These are phyloP conservation scores for Hirtodrosophila confusa DNA, from an alignment of 2,888 invertebrate species.

Conservation along the genomic window DNA sequence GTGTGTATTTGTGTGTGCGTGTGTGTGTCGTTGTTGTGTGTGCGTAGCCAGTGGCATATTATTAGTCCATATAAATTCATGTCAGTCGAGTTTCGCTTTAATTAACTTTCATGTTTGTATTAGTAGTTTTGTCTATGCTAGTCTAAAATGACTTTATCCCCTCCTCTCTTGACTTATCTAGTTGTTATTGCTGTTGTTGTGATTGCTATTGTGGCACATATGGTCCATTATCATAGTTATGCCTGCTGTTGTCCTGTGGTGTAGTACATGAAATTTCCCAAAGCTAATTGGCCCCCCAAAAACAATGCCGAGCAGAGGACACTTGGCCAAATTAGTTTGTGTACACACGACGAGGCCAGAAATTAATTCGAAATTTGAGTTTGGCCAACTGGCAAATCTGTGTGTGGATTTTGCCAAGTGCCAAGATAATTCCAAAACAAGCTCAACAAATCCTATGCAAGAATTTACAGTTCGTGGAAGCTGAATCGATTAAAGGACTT, in stretches of 20 bases:
- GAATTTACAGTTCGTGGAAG: slow-evolving; percentile 14
- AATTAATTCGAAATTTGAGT: slow-evolving; percentile 55
- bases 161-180: not conserved
- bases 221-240: slow-evolving; percentile 38
- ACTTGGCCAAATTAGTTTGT: slow-evolving; percentile 48
- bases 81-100: slow-evolving; percentile 76
- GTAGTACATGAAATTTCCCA: slow-evolving; percentile 38
- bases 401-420: slow-evolving; percentile 39
- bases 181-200: slow-evolving; percentile 2
- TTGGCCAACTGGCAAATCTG: slow-evolving; percentile 38
- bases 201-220: slow-evolving; percentile 34
- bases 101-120: slow-evolving; percentile 79
- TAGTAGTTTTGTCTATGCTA: slow-evolving; percentile 56
- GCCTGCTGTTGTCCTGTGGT: slow-evolving; percentile 11
- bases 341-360: slow-evolving; percentile 5
- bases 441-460: slow-evolving; percentile 2
- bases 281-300: slow-evolving; percentile 65
- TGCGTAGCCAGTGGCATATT: slow-evolving; percentile 65
- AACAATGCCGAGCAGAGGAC: slow-evolving; percentile 27
- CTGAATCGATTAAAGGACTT: slow-evolving; percentile 15
- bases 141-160: slow-evolving; percentile 58
- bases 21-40: slow-evolving; percentile 6
- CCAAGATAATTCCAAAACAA: slow-evolving; percentile 27
- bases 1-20: not conserved
- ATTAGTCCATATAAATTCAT: slow-evolving; percentile 78